Conservation (phyloP, 2,797 vertebrate genomes). For the Lycodopsis pacificus region DNA sequence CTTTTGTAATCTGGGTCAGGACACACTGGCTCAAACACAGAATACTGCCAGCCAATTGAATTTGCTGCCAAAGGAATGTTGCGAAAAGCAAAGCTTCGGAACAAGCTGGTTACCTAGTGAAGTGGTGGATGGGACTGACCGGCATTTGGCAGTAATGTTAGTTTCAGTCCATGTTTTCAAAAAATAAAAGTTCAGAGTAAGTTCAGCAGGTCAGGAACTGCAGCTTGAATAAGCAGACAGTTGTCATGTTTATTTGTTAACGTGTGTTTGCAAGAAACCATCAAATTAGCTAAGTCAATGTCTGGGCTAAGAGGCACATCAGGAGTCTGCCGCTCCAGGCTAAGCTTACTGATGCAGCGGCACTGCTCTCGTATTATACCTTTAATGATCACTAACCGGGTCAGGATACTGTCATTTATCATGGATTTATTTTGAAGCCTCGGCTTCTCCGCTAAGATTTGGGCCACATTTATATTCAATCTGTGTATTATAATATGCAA, state of each 20-base stretch:
- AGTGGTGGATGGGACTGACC: slow-evolving; percentile 10
- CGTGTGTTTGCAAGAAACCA: slow-evolving; percentile 2
- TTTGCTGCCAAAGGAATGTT: slow-evolving; percentile 19
- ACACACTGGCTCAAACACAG: slow-evolving; percentile 12
- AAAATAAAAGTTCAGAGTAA: slow-evolving; percentile 31
- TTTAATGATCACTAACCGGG: slow-evolving; percentile 72
- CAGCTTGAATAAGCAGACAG: slow-evolving; percentile 10
- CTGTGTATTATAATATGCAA: slow-evolving; percentile 50
- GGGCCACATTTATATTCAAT: slow-evolving; percentile 54
- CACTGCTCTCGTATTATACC: slow-evolving; percentile 50
- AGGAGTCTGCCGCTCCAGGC: slow-evolving; percentile 19
- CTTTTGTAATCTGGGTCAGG: slow-evolving; percentile 37
- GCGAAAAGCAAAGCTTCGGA: slow-evolving; percentile 6
- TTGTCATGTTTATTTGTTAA: slow-evolving; percentile 3
- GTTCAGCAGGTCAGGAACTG: slow-evolving; percentile 10
- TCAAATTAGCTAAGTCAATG: slow-evolving; percentile 26
- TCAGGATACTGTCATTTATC: slow-evolving; percentile 57
- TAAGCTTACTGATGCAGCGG: slow-evolving; percentile 44
- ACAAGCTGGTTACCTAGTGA: slow-evolving; percentile 32
- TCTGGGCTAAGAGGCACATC: slow-evolving; percentile 13
- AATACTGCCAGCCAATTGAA: not conserved
- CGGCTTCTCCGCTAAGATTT: slow-evolving; percentile 45
- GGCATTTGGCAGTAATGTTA: slow-evolving; percentile 12
- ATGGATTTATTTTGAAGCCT: slow-evolving; percentile 58
- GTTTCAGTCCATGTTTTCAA: slow-evolving; percentile 1